Evolutionary conservation across 2,113 vertebrate species (phyloP).

Genomic region (Ictalurus furcatus): DNA sequence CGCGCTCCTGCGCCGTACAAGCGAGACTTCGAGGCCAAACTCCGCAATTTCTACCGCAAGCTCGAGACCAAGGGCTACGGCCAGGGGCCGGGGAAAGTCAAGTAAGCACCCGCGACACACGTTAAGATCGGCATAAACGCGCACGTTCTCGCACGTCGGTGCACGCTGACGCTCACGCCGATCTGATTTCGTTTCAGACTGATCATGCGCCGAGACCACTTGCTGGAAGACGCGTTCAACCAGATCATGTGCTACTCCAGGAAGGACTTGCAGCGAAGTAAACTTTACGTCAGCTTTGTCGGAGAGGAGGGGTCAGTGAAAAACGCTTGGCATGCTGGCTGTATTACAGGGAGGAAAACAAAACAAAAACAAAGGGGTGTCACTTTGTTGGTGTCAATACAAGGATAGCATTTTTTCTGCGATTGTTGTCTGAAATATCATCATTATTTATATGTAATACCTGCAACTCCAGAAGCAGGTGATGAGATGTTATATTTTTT

Average conservation of each 20-base stretch:
- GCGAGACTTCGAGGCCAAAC: constrained; percentile 96
- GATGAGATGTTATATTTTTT: background rate
- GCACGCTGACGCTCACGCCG: background rate
- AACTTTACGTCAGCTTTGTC: constrained; percentile 96
- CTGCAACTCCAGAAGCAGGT: no score
- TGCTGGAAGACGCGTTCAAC: constrained; percentile 97
- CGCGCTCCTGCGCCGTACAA: constrained; percentile 96
- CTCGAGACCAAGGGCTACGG: constrained; percentile 99
- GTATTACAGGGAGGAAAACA: background rate
- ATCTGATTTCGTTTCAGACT: constrained; percentile 72
- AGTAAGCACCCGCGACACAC: constrained; percentile 72
- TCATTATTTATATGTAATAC: no score
- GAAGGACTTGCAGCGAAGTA: constrained; percentile 96
- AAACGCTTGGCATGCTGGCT: background rate
- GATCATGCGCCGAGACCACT: constrained; percentile 95
- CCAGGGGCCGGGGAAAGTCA: constrained; percentile 97
- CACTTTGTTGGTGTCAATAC: background rate
- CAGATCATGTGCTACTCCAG: constrained; percentile 99
- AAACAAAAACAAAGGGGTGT: background rate
- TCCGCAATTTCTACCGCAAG: constrained; percentile 98
- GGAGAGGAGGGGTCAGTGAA: constrained; percentile 95
- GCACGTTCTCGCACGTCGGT: background rate
- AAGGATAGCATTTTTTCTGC: background rate
- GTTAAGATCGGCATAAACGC: background rate
- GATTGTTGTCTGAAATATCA: no score